Conservation (phyloP, 2,888 invertebrate genomes). For the Bursaphelenchus okinawaensis region DNA sequence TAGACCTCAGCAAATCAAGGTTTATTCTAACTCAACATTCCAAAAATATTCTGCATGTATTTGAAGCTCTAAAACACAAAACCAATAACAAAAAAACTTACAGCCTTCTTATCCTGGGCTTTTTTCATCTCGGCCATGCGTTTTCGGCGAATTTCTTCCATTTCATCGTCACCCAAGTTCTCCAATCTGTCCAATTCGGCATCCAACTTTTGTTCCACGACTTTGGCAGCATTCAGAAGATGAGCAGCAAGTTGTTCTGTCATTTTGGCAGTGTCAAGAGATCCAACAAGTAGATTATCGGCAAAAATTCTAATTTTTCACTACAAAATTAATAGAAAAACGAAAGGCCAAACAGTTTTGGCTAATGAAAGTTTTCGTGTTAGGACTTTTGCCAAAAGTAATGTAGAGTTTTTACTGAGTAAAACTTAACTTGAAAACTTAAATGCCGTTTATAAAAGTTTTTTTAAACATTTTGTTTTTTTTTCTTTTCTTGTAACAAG, state of each 20-base stretch:
- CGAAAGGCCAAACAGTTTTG: too few relatives aligned
- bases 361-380: too few relatives aligned
- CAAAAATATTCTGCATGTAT: background rate
- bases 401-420: too few relatives aligned
- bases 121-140: constrained; percentile 20
- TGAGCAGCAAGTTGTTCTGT: constrained; percentile 14
- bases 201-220: constrained; percentile 24
- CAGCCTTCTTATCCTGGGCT: constrained; percentile 19
- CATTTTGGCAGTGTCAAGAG: constrained; percentile 8
- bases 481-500: too few relatives aligned
- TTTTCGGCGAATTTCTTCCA: constrained; percentile 24
- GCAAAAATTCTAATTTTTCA: too few relatives aligned
- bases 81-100: background rate
- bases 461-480: too few relatives aligned
- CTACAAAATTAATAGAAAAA: too few relatives aligned
- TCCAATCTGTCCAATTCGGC: constrained; percentile 19
- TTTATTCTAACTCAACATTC: too few relatives aligned
- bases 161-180: constrained; percentile 20
- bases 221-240: constrained; percentile 18
- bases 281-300: background rate
- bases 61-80: background rate
- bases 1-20: too few relatives aligned
- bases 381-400: too few relatives aligned
- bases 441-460: too few relatives aligned
- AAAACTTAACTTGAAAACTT: too few relatives aligned